These are phyloP conservation scores for Lophura nycthemera DNA, from an alignment of 2,113 vertebrate species.

Conservation along the genomic window DNA sequence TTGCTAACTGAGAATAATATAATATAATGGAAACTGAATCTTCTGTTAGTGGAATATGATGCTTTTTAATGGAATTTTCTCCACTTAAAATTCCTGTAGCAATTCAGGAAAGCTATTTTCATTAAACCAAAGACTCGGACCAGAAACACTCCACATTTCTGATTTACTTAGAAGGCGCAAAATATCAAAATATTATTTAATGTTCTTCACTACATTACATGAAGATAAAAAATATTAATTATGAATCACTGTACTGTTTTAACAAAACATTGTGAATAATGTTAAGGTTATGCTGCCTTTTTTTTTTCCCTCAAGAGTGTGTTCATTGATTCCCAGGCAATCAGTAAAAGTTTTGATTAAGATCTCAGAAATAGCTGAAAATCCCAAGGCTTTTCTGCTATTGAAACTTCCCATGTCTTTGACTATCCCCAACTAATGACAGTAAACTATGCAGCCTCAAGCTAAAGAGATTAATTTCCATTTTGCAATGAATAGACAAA, in stretches of 20 bases:
- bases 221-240: background rate
- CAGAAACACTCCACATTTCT: background rate
- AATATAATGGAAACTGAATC: background rate
- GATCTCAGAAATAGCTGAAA: conserved; percentile 82
- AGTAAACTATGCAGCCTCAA: conserved; percentile 82
- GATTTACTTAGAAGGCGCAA: background rate
- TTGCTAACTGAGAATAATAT: background rate
- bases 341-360: conserved; percentile 79
- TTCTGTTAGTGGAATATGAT: background rate
- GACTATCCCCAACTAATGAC: conserved; percentile 83
- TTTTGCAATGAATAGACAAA: conserved; percentile 74
- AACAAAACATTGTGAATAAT: conserved; percentile 29
- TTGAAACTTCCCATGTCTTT: conserved; percentile 87
- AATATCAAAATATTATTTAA: background rate
- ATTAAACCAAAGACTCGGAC: background rate
- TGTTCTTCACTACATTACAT: background rate
- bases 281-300: conserved; percentile 10
- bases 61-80: background rate
- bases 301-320: conserved; percentile 55
- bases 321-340: conserved; percentile 77
- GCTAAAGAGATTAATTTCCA: conserved; percentile 86
- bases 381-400: conserved; percentile 82
- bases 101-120: background rate
- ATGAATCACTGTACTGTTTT: background rate
- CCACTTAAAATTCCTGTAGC: background rate